Conservation (phyloP, 1,140 invertebrate species). For the Zaprionus capensis region DNA sequence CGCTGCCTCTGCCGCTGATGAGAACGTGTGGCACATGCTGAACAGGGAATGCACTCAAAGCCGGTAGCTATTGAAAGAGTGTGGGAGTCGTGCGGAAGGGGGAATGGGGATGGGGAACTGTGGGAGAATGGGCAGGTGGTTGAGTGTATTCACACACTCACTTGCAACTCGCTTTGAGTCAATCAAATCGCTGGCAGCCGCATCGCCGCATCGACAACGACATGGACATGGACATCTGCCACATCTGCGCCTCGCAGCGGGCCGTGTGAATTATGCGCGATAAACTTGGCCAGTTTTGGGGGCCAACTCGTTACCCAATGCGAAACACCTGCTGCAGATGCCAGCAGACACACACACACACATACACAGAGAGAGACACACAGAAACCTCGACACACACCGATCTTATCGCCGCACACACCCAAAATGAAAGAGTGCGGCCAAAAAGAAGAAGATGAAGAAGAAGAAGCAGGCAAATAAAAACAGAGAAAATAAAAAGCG, state of each 20-base stretch:
- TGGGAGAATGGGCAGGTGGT: neutral
- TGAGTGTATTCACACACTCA: conserved; percentile 55
- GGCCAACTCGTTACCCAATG: conserved; percentile 76
- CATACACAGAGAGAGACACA: conserved; percentile 1
- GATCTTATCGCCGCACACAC: conserved; percentile 75
- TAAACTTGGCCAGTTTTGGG: conserved; percentile 71
- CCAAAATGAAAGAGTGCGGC: conserved; percentile 71
- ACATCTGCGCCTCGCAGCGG: conserved; percentile 18
- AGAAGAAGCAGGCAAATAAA: conserved; percentile 23
- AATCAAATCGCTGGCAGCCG: conserved; percentile 62
- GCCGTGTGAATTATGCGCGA: conserved; percentile 76
- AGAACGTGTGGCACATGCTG: conserved; percentile 39
- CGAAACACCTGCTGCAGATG: conserved; percentile 80
- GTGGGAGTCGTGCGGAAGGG: neutral
- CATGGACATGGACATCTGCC: conserved; percentile 38
- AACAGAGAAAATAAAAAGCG: conserved; percentile 1
- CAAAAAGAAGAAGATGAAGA: conserved; percentile 35
- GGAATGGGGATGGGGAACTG: neutral
- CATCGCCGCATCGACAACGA: conserved; percentile 16
- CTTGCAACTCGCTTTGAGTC: conserved; percentile 46
- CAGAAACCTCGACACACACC: conserved; percentile 51
- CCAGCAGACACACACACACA: conserved; percentile 32
- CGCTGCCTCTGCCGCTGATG: conserved; percentile 27
- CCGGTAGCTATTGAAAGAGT: conserved; percentile 24
- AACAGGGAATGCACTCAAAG: conserved; percentile 4